Percentiles rank a stretch among this genome's conserved stretches.
These are phyloP conservation scores for Hydrotaea cyrtoneurina DNA, from an alignment of 2,888 invertebrate species.

Conservation along the genomic window DNA sequence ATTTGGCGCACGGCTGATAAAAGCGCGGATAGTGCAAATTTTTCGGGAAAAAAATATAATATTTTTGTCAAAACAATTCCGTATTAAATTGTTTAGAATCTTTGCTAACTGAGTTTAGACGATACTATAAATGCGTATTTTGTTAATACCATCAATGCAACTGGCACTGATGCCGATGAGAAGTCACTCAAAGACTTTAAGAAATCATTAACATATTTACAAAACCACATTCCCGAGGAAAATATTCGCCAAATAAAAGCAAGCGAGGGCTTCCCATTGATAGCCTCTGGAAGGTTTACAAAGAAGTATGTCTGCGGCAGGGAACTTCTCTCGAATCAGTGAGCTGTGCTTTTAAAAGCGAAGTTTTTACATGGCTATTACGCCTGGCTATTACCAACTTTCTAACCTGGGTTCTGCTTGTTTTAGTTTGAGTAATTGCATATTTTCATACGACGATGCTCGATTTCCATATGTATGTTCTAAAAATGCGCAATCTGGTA, in stretches of 20 bases:
- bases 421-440: too few species aligned
- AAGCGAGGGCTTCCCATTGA: conserved; percentile 82
- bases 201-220: conserved; percentile 71
- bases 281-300: conserved; percentile 83
- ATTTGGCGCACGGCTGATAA: conserved; percentile 61
- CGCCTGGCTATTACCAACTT: too few species aligned
- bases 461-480: too few species aligned
- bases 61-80: too few species aligned
- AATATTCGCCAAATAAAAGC: conserved; percentile 84
- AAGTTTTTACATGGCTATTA: too few species aligned
- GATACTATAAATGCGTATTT: conserved; percentile 77
- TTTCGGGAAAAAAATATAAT: neutral
- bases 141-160: conserved; percentile 70
- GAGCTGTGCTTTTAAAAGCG: too few species aligned
- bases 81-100: too few species aligned
- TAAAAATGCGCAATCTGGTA: conserved; percentile 18
- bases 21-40: conserved; percentile 45
- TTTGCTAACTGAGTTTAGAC: conserved; percentile 73
- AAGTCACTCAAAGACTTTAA: conserved; percentile 68
- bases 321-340: too few species aligned
- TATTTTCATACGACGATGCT: too few species aligned
- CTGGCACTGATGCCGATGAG: conserved; percentile 57
- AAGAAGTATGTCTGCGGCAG: conserved; percentile 88
- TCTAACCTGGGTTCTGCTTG: too few species aligned
- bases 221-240: conserved; percentile 75